Evolutionary conservation across 2,113 vertebrate species (phyloP).

Genomic region (Campylomormyrus tamandua): DNA sequence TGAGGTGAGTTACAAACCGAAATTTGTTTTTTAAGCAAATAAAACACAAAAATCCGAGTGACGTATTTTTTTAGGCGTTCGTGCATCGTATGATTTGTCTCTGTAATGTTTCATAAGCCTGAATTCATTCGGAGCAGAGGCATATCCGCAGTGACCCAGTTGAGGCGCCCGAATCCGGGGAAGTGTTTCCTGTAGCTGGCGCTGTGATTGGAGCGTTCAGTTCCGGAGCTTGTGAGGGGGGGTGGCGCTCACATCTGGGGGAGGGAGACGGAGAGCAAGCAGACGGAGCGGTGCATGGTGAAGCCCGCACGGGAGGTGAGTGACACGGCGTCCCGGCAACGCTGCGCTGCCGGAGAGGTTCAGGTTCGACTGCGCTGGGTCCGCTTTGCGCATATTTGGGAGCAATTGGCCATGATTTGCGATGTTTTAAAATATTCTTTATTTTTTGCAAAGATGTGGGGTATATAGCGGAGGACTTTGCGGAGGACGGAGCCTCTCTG

Average conservation of each 20-base stretch:
- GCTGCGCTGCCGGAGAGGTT: not conserved
- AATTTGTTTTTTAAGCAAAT: not conserved
- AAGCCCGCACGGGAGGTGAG: conserved; percentile 7
- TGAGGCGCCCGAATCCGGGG: not conserved
- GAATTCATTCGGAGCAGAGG: not conserved
- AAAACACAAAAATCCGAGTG: not conserved
- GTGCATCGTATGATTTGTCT: not conserved
- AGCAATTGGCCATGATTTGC: not conserved
- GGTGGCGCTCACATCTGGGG: not conserved
- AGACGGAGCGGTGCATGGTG: not conserved
- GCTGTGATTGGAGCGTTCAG: conserved; percentile 17
- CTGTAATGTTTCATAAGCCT: not conserved
- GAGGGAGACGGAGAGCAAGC: not conserved
- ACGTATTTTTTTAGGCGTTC: not conserved
- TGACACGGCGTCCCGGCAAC: not conserved
- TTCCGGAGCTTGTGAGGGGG: conserved; percentile 6
- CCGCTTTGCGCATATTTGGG: not conserved
- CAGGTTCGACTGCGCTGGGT: not conserved
- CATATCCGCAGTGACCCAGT: not conserved
- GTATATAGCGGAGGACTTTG: not conserved
- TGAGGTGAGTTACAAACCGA: not conserved
- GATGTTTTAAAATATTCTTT: not conserved
- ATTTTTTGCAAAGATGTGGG: not conserved
- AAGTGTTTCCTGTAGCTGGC: conserved; percentile 18
- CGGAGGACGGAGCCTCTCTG: not conserved